Evolutionary conservation across 2,888 invertebrate genomes (phyloP), one percentile per base, ranked within the genome.

Genomic region (Xanthia icteritia): DNA sequence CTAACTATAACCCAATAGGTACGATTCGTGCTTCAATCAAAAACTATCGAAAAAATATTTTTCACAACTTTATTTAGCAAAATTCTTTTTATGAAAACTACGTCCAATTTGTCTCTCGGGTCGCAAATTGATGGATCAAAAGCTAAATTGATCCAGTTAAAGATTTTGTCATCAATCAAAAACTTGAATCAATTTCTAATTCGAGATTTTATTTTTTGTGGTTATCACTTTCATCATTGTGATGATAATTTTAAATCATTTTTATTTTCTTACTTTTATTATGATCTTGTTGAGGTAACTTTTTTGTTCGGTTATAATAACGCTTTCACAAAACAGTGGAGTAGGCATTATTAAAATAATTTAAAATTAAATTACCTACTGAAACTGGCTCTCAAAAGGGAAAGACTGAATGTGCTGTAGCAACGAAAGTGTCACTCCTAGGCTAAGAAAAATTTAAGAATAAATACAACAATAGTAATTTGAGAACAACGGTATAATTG

Each of bases 111-210:
- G 73, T 82, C 84, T 51, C 69, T 73, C 8, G 64, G 66, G 51
- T 65, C 73, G 1, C 60, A 73, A 79, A 82, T 82, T 79, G 72
- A 79, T 79, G 79, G 54, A 72, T 79, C 79, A 79, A 81, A 84
- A 79, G 72, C 61, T 63, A 76, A 76, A 83, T 77, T 70, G 48
- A 84, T 81, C 67, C 51, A 67, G 65, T 81, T 67, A 70, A 70
- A 70, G 82, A 70, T 72, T 56, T 74, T 65, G 51, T 51, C 66
- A 67, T 81, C 70, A 54, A 85, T 85, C 70, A 76, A 67, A 78
- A 85, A 80, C 60, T 73, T 70, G 36, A 67, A 81, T 82, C 58
- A 74, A 83, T 70, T 77, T 66, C 11, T 42, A 27, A 48, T 39
- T 51, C 2, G n/a, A 61, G 54, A n/a, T 66, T 65, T 27, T 5